Evolutionary conservation across 2,888 invertebrate species (phyloP), one percentile per base, ranked within the genome.

Genomic region (Melolontha melolontha): DNA sequence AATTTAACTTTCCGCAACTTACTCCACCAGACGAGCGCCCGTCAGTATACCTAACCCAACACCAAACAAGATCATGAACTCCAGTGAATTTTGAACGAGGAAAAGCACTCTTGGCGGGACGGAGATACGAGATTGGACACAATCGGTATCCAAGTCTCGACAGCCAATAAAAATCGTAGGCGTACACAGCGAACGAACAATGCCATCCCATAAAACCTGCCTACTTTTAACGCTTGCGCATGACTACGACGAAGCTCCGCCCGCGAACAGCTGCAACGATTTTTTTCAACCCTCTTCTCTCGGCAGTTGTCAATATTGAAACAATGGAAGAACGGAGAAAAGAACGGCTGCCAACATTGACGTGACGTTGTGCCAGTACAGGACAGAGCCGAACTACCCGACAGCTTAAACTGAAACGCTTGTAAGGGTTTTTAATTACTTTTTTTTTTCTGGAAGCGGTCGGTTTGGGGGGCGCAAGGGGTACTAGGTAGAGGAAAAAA

Each of bases 251-350:
- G 10, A 70, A 71, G 55, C 74, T 71, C 73, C 76, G 73, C 75
- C 77, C 70, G 39, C 64, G 70, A 75, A 75, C 80, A 80, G 80
- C 80, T 80, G 80, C 80, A 79, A 80, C 75, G 79, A 79, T 80
- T 80, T 80, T 80, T 71, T 59, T 5, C 17, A 5, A 40, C 49
- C 64, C 47, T 14, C 12, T 14, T 29, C 50, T 22, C 39, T 67
- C 52, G 73, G 75, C 76, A 74, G 75, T 76, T 74, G 76, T 78
- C 74, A 62, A 65, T 66, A 75, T 75, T 78, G 78, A 79, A 78
- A 79, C 77, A 72, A 70, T 66, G 69, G 68, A 68, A 57, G 63
- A 44, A 59, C 14, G 49, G 27, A 39, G 29, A 51, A 34, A 34
- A 42, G 64, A 17, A 40, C 62, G 44, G 34, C 22, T 16, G 47